phyloP scores from a whole-genome alignment of 2,888 invertebrate species.

The Incurvaria masculella region DNA sequence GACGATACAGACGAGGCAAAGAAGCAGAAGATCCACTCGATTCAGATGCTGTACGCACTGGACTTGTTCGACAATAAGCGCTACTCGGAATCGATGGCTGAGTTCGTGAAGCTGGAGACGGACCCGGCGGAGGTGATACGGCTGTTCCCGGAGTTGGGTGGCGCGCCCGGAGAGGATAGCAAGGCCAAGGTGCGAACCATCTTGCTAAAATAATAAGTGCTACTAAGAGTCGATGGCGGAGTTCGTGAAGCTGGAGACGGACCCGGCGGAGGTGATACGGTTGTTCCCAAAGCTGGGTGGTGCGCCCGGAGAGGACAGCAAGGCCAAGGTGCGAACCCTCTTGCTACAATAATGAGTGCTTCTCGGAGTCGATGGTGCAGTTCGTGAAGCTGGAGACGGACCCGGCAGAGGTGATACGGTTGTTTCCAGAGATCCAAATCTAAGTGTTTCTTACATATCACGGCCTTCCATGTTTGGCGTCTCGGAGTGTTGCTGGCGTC shows the following conservation, averaged over 20 bases:
- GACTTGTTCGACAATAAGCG: slow-evolving; percentile 87
- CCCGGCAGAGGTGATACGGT: slow-evolving; percentile 90
- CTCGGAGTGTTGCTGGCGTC: no score
- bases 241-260: slow-evolving; percentile 85
- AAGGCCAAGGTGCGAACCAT: slow-evolving; percentile 14
- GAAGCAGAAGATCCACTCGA: slow-evolving; percentile 76
- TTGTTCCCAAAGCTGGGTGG: slow-evolving; percentile 88
- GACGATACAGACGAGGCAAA: slow-evolving; percentile 80
- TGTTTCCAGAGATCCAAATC: slow-evolving; percentile 92
- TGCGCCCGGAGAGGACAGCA: slow-evolving; percentile 22
- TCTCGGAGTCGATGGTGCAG: slow-evolving; percentile 86
- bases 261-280: slow-evolving; percentile 93
- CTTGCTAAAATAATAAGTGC: no score
- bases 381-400: slow-evolving; percentile 89
- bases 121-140: slow-evolving; percentile 96
- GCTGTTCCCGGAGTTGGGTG: slow-evolving; percentile 86
- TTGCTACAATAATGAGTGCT: no score
- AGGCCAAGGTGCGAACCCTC: slow-evolving; percentile 21
- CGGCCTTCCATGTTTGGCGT: no score
- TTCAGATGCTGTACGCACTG: slow-evolving; percentile 87
- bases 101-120: slow-evolving; percentile 85
- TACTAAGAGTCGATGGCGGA: slow-evolving; percentile 90
- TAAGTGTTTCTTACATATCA: no score
- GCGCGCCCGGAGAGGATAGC: slow-evolving; percentile 28
- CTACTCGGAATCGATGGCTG: slow-evolving; percentile 87